Evolutionary conservation across 2,113 vertebrate species (phyloP).

Genomic region (Brienomyrus longianalis): DNA sequence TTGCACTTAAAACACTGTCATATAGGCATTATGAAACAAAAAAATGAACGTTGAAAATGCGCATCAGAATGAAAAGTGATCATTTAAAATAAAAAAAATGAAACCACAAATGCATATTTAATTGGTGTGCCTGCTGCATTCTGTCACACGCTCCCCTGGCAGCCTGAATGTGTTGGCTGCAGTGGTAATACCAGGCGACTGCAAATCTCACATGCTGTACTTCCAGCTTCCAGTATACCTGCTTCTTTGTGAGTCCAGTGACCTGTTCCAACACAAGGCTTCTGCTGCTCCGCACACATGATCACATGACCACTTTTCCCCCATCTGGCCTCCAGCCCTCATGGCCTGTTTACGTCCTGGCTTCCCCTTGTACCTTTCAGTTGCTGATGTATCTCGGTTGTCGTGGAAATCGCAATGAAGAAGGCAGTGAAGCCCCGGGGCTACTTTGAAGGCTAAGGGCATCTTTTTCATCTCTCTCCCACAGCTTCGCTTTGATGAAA

Average conservation of each 20-base stretch:
- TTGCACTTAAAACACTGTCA: conserved; percentile 17
- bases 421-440: neutral
- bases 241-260: neutral
- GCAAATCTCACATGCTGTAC: neutral
- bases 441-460: neutral
- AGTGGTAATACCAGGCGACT: neutral
- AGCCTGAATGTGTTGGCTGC: neutral
- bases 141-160: neutral
- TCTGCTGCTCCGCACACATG: neutral
- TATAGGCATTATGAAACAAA: conserved; percentile 17
- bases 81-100: conserved; percentile 19
- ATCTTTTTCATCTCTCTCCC: neutral
- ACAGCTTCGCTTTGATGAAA: neutral
- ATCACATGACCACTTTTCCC: neutral
- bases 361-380: neutral
- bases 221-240: neutral
- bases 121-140: neutral
- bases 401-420: neutral
- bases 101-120: neutral
- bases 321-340: neutral
- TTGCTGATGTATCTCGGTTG: neutral
- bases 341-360: neutral
- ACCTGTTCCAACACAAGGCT: neutral
- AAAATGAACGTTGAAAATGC: neutral
- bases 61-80: conserved; percentile 11